These are phyloP conservation scores for Xiphorhynchus elegans DNA, from an alignment of 2,113 vertebrate genomes.

Conservation along the genomic window DNA sequence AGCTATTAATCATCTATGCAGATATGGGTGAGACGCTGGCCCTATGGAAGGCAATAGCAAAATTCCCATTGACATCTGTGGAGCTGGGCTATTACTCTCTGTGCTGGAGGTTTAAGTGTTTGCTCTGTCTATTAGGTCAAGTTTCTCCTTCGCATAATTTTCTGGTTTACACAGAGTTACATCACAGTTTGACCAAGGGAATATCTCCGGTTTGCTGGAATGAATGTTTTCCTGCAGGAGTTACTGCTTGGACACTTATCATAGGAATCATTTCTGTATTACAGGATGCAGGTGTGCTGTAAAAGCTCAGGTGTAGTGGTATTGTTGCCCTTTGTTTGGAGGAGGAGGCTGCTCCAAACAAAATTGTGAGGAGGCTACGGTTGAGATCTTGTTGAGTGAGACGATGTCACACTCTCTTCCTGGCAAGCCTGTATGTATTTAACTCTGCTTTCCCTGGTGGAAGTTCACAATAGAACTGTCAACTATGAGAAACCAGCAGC, in stretches of 20 bases:
- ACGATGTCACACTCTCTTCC: background rate
- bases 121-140: constrained; percentile 15
- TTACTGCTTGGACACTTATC: background rate
- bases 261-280: background rate
- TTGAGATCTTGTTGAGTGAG: background rate
- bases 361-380: accelerated
- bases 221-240: background rate
- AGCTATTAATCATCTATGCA: constrained; percentile 64
- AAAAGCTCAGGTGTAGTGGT: background rate
- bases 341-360: too few relatives aligned
- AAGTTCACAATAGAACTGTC: background rate
- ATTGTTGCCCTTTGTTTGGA: background rate
- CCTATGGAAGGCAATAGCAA: constrained; percentile 49
- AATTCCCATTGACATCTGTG: constrained; percentile 61
- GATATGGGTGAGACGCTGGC: constrained; percentile 54
- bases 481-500: background rate
- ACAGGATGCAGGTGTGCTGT: background rate
- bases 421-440: background rate
- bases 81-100: background rate
- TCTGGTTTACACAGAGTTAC: background rate
- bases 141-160: background rate
- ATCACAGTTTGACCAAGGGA: background rate
- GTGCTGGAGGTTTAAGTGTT: constrained; percentile 34
- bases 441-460: background rate
- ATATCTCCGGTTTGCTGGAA: background rate